A percentile compares a stretch with the other conserved stretches of the same genome.
Conservation (phyloP, 2,113 vertebrate genomes). For the Geococcyx californianus region DNA sequence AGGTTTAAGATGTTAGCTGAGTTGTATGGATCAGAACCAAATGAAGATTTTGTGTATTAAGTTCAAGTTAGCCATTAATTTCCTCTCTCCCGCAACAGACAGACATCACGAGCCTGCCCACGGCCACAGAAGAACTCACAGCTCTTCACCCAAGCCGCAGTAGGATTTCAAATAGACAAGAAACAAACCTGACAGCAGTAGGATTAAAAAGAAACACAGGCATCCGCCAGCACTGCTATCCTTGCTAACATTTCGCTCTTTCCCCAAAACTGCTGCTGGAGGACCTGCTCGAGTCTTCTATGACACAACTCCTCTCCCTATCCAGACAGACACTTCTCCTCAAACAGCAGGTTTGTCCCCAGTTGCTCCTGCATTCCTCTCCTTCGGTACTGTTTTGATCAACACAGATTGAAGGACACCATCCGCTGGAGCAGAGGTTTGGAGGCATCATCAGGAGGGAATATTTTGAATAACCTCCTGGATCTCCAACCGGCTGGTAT, state of each 20-base stretch:
- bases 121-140: not conserved
- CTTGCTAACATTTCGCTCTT: not conserved
- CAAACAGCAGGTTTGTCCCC: not conserved
- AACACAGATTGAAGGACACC: not conserved
- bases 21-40: constrained; percentile 86
- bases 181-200: not conserved
- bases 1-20: constrained; percentile 93
- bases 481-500: not conserved
- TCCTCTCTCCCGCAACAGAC: not conserved
- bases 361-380: not conserved
- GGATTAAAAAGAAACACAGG: not conserved
- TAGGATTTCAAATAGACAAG: not conserved
- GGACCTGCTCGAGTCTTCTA: not conserved
- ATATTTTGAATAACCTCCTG: not conserved
- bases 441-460: not conserved
- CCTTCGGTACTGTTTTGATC: not conserved
- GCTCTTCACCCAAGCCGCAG: not conserved
- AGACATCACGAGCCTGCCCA: not conserved
- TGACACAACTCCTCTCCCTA: not conserved
- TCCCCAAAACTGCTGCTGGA: not conserved
- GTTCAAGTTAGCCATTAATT: not conserved
- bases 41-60: constrained; percentile 72
- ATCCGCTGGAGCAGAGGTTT: not conserved
- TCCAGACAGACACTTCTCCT: not conserved
- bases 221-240: not conserved